These are phyloP conservation scores for Allolobophora icterica DNA, from an alignment of 2,888 invertebrate species.

Conservation along the genomic window DNA sequence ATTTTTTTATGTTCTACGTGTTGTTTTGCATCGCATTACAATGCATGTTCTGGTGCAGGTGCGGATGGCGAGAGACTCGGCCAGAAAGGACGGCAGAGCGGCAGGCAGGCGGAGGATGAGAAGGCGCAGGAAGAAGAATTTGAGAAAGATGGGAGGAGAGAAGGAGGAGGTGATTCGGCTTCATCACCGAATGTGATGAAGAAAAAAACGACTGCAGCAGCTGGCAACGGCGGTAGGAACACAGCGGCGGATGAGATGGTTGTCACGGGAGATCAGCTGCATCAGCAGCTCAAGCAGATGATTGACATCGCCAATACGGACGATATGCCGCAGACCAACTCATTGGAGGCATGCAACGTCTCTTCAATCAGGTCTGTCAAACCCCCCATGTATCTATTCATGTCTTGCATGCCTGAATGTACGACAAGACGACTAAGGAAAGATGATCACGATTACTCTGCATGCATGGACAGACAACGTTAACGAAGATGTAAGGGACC, in stretches of 20 bases:
- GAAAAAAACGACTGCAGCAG: not conserved
- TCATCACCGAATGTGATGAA: not conserved
- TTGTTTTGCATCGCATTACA: not conserved
- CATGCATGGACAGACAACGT: too few relatives aligned
- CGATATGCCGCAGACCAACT: not conserved
- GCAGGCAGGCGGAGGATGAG: not conserved
- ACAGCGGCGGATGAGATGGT: not conserved
- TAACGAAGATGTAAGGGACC: not conserved
- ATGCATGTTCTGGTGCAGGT: not conserved
- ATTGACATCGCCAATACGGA: not conserved
- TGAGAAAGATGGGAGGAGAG: not conserved
- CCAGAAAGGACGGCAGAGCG: not conserved
- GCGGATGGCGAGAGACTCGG: not conserved
- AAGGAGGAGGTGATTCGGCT: not conserved
- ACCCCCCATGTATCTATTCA: too few relatives aligned
- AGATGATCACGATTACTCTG: not conserved
- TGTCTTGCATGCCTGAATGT: too few relatives aligned
- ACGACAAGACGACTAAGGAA: not conserved
- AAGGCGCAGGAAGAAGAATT: not conserved
- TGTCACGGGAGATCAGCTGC: not conserved
- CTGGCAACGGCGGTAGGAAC: not conserved
- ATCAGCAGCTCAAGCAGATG: not conserved
- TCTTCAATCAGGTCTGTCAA: conserved; percentile 5
- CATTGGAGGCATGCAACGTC: conserved; percentile 23
- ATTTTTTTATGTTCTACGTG: not conserved